Conservation (phyloP, 2,797 vertebrate genomes). For the Microctenopoma stevenorrisi region DNA sequence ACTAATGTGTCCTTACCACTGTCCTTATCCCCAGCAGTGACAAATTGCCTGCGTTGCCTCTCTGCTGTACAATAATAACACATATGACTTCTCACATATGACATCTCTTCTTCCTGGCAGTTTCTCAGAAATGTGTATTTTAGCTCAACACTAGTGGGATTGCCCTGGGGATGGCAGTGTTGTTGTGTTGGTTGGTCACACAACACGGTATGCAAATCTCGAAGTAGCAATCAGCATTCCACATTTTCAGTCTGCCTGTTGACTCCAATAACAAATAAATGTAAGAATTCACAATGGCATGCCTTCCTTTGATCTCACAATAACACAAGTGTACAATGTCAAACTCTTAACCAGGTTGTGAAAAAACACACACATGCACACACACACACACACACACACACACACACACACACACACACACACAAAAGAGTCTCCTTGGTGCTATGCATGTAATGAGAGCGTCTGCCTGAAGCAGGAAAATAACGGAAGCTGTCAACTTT, state of each 20-base stretch:
- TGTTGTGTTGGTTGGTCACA: neutral
- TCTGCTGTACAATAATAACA: conserved; percentile 18
- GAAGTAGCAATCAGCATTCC: conserved; percentile 37
- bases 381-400: too few relatives aligned
- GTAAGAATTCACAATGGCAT: conserved; percentile 55
- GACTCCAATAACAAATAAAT: conserved; percentile 43
- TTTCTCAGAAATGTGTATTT: conserved; percentile 12
- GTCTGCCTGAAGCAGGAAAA: conserved; percentile 57
- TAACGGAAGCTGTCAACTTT: conserved; percentile 45
- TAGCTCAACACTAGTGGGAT: neutral
- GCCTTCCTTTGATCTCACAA: conserved; percentile 74
- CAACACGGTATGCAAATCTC: conserved; percentile 40
- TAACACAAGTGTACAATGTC: conserved; percentile 63
- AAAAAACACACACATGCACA: conserved; percentile 27
- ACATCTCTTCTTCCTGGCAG: conserved; percentile 3
- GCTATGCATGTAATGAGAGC: conserved; percentile 54
- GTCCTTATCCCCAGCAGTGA: conserved; percentile 15
- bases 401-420: too few relatives aligned
- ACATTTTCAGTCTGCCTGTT: conserved; percentile 30
- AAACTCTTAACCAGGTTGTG: conserved; percentile 62
- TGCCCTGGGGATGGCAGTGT: neutral
- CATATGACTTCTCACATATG: neutral
- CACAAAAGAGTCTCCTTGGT: conserved; percentile 55
- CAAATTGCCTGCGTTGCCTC: conserved; percentile 14
- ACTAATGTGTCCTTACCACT: conserved; percentile 11